Evolutionary conservation across 2,888 invertebrate species (phyloP), one percentile per base, ranked within the genome.

Genomic region (Andrena haemorrhoa): DNA sequence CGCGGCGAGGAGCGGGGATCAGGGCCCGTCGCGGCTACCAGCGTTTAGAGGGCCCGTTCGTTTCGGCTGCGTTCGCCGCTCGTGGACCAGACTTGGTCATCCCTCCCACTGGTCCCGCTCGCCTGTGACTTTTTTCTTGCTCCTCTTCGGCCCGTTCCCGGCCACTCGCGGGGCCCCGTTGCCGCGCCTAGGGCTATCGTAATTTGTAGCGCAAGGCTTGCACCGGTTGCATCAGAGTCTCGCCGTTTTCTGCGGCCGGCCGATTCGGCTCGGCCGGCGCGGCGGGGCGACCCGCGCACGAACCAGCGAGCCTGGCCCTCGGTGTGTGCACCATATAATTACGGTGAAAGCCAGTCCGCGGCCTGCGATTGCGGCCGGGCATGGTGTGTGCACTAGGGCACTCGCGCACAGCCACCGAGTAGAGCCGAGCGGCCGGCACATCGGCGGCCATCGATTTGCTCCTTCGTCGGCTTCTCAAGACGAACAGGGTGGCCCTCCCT

Each of bases 261-360:
- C 76, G 76, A 86, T 84, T 81, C 79, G 75, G 77, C 64, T 51
- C 41, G 41, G 29, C 35, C 49, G 31, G 33, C 10, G 35, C 35
- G 35, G 8, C 23, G 49, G 63, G 35, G 49, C 41, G 51, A 41
- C 47, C 35, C 20, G 26, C 41, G 63, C 29, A 41, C 56, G 49
- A 58, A 58, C 35, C 12, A 31, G 77, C 75, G 71, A 76, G 61
- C n/a, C 31, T 33, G 31, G 65, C 73, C 75, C 68, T 63, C 53
- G 69, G 73, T 26, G 73, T 12, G 10, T 72, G 51, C 51, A 90
- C 87, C 89, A 86, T 92, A 85, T 92, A 91, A 92, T 92, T 91
- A 92, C 86, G 91, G 92, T 90, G 92, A 92, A 92, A 92, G 92
- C 90, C 91, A 87, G 89, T 83, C 82, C 20, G 73, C 60, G 75